These are phyloP conservation scores for Aspidiotus destructor DNA, from an alignment of 2,888 invertebrate species.

Conservation along the genomic window DNA sequence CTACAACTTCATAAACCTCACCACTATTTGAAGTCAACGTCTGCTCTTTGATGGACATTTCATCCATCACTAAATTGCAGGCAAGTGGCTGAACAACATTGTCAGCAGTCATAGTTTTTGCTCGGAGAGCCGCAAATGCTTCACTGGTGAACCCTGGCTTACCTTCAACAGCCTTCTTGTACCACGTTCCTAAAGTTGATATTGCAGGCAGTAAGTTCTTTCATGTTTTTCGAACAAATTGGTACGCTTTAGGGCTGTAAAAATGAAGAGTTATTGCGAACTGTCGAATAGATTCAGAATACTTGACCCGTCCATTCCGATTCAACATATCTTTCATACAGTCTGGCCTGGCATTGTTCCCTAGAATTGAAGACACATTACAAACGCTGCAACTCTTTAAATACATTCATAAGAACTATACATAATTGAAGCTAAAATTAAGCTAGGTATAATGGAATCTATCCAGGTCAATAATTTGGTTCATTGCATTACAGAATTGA, in stretches of 20 bases:
- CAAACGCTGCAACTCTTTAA: no score
- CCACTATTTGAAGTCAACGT: neutral
- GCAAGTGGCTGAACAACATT: neutral
- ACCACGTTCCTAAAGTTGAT: conserved; percentile 28
- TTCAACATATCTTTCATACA: no score
- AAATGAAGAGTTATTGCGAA: neutral
- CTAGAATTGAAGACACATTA: no score
- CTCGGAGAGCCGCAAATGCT: conserved; percentile 15
- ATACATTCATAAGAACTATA: no score
- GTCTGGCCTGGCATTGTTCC: no score
- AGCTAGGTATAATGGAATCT: no score
- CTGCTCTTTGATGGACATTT: neutral
- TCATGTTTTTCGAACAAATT: conserved; percentile 2
- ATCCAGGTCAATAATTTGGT: no score
- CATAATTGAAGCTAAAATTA: no score
- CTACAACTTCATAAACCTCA: neutral
- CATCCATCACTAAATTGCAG: neutral
- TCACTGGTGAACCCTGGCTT: conserved; percentile 27
- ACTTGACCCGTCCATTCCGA: no score
- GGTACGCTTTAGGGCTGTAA: neutral
- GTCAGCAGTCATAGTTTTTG: neutral
- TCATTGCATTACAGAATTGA: no score
- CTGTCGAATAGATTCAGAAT: neutral
- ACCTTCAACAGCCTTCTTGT: conserved; percentile 23
- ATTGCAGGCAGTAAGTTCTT: conserved; percentile 26